These are phyloP conservation scores for Phocides pigmalion DNA, from an alignment of 1,140 invertebrate genomes.

Conservation along the genomic window DNA sequence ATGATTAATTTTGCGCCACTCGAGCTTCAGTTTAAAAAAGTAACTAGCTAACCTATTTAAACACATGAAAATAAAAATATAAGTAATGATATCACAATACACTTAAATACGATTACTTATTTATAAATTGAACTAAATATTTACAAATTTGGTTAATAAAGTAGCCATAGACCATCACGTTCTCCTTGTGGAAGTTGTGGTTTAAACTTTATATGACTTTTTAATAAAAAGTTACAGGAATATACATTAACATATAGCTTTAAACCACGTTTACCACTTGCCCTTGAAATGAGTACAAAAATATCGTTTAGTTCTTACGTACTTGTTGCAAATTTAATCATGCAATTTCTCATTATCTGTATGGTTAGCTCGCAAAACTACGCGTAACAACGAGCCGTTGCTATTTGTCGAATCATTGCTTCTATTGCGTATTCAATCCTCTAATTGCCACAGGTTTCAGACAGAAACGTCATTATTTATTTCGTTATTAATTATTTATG, in stretches of 20 bases:
- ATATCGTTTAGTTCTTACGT: background rate
- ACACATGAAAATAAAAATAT: constrained; percentile 48
- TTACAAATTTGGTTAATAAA: constrained; percentile 62
- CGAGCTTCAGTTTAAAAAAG: constrained; percentile 35
- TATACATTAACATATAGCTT: background rate
- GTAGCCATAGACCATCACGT: constrained; percentile 5
- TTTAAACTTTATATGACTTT: background rate
- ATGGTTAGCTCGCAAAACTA: background rate
- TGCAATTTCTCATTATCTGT: background rate
- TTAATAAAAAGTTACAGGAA: background rate
- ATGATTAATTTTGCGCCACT: constrained; percentile 35
- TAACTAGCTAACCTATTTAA: constrained; percentile 36
- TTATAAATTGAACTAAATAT: constrained; percentile 71
- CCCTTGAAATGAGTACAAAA: constrained; percentile 11
- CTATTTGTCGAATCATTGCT: too few species aligned
- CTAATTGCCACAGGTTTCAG: too few species aligned
- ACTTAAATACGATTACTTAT: constrained; percentile 53
- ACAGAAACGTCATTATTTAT: too few species aligned
- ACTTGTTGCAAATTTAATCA: background rate
- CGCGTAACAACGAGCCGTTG: too few species aligned
- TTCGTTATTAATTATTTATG: too few species aligned
- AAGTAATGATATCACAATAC: constrained; percentile 64
- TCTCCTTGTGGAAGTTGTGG: background rate
- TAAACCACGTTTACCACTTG: background rate
- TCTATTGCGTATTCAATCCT: too few species aligned